Conservation (phyloP, 2,797 vertebrate genomes). For the Tokudaia muenninki region DNA sequence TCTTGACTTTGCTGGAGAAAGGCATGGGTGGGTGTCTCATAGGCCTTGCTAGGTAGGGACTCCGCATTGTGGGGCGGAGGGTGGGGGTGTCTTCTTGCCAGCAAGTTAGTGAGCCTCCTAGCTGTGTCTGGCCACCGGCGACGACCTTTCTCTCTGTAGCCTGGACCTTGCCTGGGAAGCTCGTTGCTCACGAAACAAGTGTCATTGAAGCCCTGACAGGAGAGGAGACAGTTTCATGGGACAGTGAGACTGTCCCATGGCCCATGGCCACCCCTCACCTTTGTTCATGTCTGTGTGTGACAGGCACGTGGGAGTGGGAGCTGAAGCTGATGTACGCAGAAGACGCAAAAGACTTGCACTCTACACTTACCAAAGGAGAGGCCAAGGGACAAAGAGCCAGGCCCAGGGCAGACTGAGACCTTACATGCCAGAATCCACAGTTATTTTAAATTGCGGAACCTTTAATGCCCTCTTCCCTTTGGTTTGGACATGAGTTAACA, state of each 20-base stretch:
- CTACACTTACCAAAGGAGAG: background rate
- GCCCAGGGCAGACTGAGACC: background rate
- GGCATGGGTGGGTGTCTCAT: fast-evolving
- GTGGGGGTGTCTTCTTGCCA: background rate
- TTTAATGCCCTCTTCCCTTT: background rate
- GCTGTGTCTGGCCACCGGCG: fast-evolving
- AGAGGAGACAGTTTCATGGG: background rate
- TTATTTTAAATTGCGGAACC: background rate
- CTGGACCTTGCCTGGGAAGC: background rate
- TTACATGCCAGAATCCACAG: background rate
- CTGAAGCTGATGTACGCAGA: background rate
- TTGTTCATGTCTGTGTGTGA: background rate
- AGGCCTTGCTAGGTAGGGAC: background rate
- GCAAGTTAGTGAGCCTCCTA: fast-evolving
- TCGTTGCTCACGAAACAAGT: background rate
- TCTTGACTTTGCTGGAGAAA: fast-evolving
- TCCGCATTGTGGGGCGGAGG: fast-evolving
- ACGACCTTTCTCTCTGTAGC: fast-evolving
- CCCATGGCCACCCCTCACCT: background rate
- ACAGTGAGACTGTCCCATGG: background rate
- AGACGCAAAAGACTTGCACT: background rate
- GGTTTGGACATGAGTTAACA: background rate
- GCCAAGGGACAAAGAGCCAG: background rate
- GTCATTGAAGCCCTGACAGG: background rate
- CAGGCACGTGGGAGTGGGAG: background rate